Percentiles rank a stretch among this genome's conserved stretches.
phyloP scores from a whole-genome alignment of 2,888 invertebrate genomes.

The Polydrusus cervinus region DNA sequence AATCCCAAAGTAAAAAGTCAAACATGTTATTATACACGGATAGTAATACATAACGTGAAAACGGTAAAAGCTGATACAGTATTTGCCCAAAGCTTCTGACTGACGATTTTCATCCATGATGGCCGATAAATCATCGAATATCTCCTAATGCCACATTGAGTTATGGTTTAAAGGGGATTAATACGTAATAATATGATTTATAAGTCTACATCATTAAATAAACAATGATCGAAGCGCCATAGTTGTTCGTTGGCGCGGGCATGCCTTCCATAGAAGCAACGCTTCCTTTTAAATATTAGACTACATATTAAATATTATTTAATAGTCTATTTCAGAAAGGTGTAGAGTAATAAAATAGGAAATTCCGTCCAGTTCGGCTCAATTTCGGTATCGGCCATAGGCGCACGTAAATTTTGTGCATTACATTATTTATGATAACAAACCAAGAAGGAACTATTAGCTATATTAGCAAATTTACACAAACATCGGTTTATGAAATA shows the following conservation, averaged over 20 bases:
- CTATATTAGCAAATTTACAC: too few relatives aligned
- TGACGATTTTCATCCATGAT: slow-evolving; percentile 51
- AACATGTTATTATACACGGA: neutral
- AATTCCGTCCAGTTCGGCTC: too few relatives aligned
- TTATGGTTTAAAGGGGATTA: slow-evolving; percentile 55
- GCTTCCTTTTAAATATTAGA: too few relatives aligned
- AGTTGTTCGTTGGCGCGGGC: neutral
- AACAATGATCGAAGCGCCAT: slow-evolving; percentile 41
- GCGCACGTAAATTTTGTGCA: too few relatives aligned
- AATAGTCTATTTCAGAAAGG: too few relatives aligned
- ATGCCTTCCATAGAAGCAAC: too few relatives aligned
- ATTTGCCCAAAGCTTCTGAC: slow-evolving; percentile 45
- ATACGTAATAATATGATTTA: slow-evolving; percentile 54
- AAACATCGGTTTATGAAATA: too few relatives aligned
- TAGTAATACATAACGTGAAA: slow-evolving; percentile 9
- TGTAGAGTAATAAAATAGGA: too few relatives aligned
- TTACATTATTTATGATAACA: too few relatives aligned
- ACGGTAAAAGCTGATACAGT: slow-evolving; percentile 41
- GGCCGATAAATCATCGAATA: slow-evolving; percentile 50
- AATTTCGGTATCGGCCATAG: too few relatives aligned
- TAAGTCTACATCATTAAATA: slow-evolving; percentile 51
- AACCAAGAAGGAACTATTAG: too few relatives aligned
- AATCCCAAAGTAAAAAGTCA: slow-evolving; percentile 33
- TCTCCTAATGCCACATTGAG: slow-evolving; percentile 56
- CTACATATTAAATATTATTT: too few relatives aligned